Conservation (phyloP, 2,797 vertebrate species). For the Gastrophryne carolinensis region DNA sequence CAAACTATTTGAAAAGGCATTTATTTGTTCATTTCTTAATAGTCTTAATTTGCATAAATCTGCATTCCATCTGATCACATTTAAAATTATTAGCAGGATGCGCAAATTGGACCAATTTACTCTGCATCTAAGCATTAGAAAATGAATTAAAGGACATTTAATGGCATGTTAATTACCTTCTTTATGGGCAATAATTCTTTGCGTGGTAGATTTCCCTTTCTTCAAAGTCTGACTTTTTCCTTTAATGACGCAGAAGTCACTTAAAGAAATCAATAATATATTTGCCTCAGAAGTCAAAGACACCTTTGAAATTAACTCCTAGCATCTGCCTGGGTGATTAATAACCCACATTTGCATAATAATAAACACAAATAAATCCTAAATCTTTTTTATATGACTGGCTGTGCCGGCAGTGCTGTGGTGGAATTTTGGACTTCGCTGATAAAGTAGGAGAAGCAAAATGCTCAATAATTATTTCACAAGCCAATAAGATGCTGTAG, state of each 20-base stretch:
- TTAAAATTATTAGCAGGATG: slow-evolving; percentile 52
- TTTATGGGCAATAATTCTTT: slow-evolving; percentile 51
- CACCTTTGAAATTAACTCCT: slow-evolving; percentile 45
- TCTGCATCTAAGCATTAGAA: slow-evolving; percentile 48
- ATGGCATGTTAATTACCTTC: slow-evolving; percentile 46
- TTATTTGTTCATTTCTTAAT: slow-evolving; percentile 48
- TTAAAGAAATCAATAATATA: slow-evolving; percentile 44
- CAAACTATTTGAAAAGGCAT: slow-evolving; percentile 31
- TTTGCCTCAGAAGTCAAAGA: slow-evolving; percentile 43
- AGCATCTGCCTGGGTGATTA: slow-evolving; percentile 39
- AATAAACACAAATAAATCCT: slow-evolving; percentile 26
- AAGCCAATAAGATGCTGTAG: slow-evolving; percentile 4
- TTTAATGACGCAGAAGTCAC: slow-evolving; percentile 41
- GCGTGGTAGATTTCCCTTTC: slow-evolving; percentile 20
- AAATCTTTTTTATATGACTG: slow-evolving; percentile 29
- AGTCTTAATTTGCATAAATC: slow-evolving; percentile 48
- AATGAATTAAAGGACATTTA: slow-evolving; percentile 53
- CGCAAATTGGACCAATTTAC: slow-evolving; percentile 51
- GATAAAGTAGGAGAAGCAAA: slow-evolving; percentile 4
- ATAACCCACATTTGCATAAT: slow-evolving; percentile 19
- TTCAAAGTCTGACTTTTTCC: slow-evolving; percentile 24
- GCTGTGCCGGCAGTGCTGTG: not conserved
- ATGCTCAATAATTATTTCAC: slow-evolving; percentile 28
- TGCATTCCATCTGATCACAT: slow-evolving; percentile 52
- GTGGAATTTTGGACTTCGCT: slow-evolving; percentile 20